A percentile compares a stretch with the other conserved stretches of the same genome.
phyloP scores from a whole-genome alignment of 2,113 vertebrate species.

The Aramus guarauna region DNA sequence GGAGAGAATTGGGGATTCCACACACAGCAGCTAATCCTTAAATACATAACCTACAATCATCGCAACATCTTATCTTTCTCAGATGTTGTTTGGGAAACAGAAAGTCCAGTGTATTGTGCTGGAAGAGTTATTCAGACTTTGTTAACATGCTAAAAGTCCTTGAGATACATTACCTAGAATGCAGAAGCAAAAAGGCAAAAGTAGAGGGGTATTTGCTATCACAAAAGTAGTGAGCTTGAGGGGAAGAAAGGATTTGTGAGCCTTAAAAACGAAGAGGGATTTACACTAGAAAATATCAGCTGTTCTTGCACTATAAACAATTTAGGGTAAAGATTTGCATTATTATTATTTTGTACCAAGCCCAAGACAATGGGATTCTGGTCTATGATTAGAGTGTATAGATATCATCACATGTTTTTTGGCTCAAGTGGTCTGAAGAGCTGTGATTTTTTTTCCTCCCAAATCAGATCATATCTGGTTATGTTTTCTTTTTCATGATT shows the following conservation, averaged over 20 bases:
- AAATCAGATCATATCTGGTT: not conserved
- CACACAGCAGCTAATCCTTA: not conserved
- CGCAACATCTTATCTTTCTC: not conserved
- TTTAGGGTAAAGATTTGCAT: rapidly evolving
- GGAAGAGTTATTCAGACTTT: not conserved
- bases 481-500: not conserved
- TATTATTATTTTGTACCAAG: not conserved
- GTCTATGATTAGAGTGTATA: not conserved
- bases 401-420: not conserved
- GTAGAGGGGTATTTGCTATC: not conserved
- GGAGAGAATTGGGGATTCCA: not conserved
- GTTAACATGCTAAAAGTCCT: not conserved
- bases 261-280: not conserved
- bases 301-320: not conserved
- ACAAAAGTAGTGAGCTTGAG: not conserved
- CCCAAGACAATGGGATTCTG: rapidly evolving
- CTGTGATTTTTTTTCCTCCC: not conserved
- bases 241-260: not conserved
- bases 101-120: not conserved
- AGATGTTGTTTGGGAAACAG: not conserved
- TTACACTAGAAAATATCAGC: not conserved
- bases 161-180: not conserved
- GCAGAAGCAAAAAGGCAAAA: not conserved
- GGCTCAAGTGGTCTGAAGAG: not conserved
- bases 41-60: not conserved